phyloP scores from a whole-genome alignment of 2,113 vertebrate genomes.

The Tympanuchus pallidicinctus region DNA sequence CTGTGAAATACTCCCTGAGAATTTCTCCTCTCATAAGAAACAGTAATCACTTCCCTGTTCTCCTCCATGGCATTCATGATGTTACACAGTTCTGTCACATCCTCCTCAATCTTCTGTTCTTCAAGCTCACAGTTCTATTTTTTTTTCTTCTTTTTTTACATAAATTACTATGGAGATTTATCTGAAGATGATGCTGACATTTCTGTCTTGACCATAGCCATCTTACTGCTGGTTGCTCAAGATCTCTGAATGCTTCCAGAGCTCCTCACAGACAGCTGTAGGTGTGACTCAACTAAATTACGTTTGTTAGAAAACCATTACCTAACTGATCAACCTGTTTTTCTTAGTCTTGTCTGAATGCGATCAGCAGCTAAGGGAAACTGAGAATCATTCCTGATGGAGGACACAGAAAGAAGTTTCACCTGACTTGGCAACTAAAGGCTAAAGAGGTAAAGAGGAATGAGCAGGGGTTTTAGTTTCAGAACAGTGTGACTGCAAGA shows the following conservation, averaged over 20 bases:
- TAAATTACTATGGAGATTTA: fast-evolving
- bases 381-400: neutral
- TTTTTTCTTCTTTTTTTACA: neutral
- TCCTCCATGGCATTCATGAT: neutral
- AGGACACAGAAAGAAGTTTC: neutral
- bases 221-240: neutral
- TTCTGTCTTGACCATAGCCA: neutral
- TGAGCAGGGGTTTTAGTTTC: neutral
- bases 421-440: neutral
- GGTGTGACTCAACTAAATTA: neutral
- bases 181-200: neutral
- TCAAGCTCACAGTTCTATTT: neutral
- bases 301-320: neutral
- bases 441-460: neutral
- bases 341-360: neutral
- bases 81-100: neutral
- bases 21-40: neutral
- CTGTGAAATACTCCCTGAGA: neutral
- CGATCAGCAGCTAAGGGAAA: neutral
- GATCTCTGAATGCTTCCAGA: neutral
- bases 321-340: neutral
- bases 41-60: neutral
- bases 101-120: neutral
- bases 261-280: neutral
- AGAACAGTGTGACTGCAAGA: neutral